Evolutionary conservation across 2,888 invertebrate species (phyloP), one percentile per base, ranked within the genome.

Genomic region (Rhyacophila evoluta): DNA sequence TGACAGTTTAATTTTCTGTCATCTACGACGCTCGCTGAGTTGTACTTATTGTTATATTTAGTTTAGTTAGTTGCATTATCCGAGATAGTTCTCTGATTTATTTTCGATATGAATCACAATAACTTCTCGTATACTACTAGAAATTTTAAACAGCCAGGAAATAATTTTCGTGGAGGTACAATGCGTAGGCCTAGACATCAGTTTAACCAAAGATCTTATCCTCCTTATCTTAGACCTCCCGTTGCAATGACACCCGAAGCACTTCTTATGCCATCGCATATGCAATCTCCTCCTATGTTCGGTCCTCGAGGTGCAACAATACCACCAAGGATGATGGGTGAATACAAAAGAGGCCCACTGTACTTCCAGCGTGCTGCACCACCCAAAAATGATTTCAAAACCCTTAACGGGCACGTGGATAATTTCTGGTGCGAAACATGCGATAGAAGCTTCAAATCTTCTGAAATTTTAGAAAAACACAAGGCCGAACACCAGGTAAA

Each of bases 371-470:
- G 12, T 38, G 55, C 67, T 19, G 15, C 36, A 25, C 12, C 15
- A 38, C 33, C 39, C 4, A 25, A 72, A 28, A 19, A 19, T 11
- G 19, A 25, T n/a, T 33, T 36, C 67, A 41, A 72, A 5, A 33
- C 27, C 36, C 70, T 77, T 15, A 69, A 33, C 39, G 27, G n/a
- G 11, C 41, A 28, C 8, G 25, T 29, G 3, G 25, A 84, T 72
- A 86, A 89, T 67, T 88, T 89, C 84, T 92, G 91, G 86, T 95
- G 95, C 87, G 95, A 95, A 85, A 91, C 93, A n/a, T 98, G 97
- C 86, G 95, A 96, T 84, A 90, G 94, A 85, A 92, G 93, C 10
- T 95, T 96, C 85, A 87, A 88, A 74, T 90, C 91, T 0, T 84
- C 88, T 74, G 89, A 91, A 27, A 88, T 91, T 79, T 91, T 94